Conservation (phyloP, 2,888 invertebrate genomes). For the Gnatocerus cornutus region DNA sequence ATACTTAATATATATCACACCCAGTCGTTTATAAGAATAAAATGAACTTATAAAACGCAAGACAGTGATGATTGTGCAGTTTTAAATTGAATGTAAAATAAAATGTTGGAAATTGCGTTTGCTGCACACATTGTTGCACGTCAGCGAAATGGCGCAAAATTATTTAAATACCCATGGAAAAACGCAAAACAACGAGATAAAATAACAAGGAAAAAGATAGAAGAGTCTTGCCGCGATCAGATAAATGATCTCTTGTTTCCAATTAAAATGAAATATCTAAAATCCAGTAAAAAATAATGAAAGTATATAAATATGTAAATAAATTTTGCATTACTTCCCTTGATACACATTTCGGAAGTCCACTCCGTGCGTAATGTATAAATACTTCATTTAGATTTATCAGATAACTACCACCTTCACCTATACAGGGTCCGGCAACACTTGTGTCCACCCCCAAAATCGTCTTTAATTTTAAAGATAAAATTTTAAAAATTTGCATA, state of each 20-base stretch:
- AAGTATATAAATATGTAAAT: conserved; percentile 26
- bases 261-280: conserved; percentile 36
- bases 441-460: too few relatives aligned
- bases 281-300: conserved; percentile 19
- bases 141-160: neutral
- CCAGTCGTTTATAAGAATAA: too few relatives aligned
- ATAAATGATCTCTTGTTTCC: conserved; percentile 30
- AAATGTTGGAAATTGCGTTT: neutral
- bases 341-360: conserved; percentile 36
- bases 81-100: neutral
- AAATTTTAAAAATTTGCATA: too few relatives aligned
- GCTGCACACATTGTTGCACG: neutral
- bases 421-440: too few relatives aligned
- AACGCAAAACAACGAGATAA: neutral
- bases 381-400: conserved; percentile 27
- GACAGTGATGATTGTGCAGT: neutral
- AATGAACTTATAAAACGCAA: too few relatives aligned
- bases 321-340: conserved; percentile 26
- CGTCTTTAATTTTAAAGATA: too few relatives aligned
- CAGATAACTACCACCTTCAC: conserved; percentile 1
- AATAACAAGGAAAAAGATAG: conserved; percentile 19
- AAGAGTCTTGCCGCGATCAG: conserved; percentile 27
- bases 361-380: conserved; percentile 16
- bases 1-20: too few relatives aligned
- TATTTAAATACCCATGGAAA: neutral